These are phyloP conservation scores for Mnemiopsis leidyi DNA, from an alignment of 37 sponge, comb jelly and placozoan genomes.

Conservation along the genomic window DNA sequence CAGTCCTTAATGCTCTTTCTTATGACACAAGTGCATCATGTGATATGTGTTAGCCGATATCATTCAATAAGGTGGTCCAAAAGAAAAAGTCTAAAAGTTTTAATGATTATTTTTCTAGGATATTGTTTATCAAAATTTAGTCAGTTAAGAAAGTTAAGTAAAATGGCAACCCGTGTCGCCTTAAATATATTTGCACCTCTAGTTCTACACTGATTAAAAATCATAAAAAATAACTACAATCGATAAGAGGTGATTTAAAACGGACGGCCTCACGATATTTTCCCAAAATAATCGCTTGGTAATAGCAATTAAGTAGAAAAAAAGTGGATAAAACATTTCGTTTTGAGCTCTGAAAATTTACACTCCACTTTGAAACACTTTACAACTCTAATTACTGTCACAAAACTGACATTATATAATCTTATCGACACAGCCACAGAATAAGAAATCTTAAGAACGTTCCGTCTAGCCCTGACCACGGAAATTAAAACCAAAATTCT, in stretches of 20 bases:
- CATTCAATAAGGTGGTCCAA: too few relatives aligned
- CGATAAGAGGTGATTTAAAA: neutral
- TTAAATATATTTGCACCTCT: neutral
- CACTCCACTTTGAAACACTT: neutral
- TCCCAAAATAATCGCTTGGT: too few relatives aligned
- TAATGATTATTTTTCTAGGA: too few relatives aligned
- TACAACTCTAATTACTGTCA: neutral
- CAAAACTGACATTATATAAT: neutral
- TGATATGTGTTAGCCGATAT: too few relatives aligned
- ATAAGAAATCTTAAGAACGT: neutral
- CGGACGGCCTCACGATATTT: neutral
- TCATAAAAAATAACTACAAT: neutral
- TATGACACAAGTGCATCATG: too few relatives aligned
- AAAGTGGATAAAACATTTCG: neutral
- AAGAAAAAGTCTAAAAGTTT: too few relatives aligned
- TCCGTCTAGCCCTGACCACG: neutral
- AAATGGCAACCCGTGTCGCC: neutral
- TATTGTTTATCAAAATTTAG: too few relatives aligned
- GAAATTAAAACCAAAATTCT: neutral
- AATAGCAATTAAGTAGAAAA: too few relatives aligned
- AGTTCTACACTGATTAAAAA: neutral
- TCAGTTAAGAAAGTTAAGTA: neutral
- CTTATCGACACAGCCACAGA: neutral
- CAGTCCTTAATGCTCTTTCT: too few relatives aligned
- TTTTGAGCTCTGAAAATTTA: neutral